Evolutionary conservation across 2,888 invertebrate genomes (phyloP).

Genomic region (Drosophila suboccidentalis): DNA sequence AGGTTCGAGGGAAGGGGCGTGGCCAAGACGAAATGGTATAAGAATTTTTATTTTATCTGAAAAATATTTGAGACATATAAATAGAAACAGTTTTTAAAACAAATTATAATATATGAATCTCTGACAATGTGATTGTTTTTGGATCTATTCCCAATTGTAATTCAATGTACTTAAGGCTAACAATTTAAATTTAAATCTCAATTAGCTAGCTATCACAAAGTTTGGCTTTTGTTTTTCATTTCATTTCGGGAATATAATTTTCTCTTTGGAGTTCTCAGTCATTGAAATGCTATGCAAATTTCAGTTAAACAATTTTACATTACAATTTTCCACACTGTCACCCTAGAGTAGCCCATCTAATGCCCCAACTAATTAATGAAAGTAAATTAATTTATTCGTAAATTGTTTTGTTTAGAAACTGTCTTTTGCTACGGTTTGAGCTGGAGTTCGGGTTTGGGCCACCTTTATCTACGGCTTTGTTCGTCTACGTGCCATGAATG

Average conservation of each 20-base stretch:
- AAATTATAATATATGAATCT: too few relatives aligned
- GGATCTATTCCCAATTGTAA: neutral
- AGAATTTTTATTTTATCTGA: neutral
- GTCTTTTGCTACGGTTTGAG: slow-evolving; percentile 39
- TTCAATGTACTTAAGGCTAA: neutral
- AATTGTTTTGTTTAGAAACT: slow-evolving; percentile 76
- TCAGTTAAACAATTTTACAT: slow-evolving; percentile 57
- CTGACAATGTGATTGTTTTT: too few relatives aligned
- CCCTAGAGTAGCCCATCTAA: slow-evolving; percentile 65
- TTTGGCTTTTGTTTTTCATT: slow-evolving; percentile 35
- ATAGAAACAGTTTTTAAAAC: neutral
- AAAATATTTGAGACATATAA: neutral
- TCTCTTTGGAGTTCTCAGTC: slow-evolving; percentile 26
- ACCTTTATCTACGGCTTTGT: slow-evolving; percentile 68
- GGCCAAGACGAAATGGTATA: neutral
- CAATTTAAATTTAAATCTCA: neutral
- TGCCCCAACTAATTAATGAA: slow-evolving; percentile 83
- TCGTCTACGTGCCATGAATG: slow-evolving; percentile 70
- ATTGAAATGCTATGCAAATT: slow-evolving; percentile 66
- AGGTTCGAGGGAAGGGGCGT: neutral
- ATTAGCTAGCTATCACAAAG: slow-evolving; percentile 9
- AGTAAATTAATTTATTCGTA: slow-evolving; percentile 84
- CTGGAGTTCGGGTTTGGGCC: slow-evolving; percentile 29
- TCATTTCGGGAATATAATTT: slow-evolving; percentile 39
- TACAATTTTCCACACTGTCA: slow-evolving; percentile 69